phyloP scores from a whole-genome alignment of 2,797 vertebrate species.

The Coccyzus lansbergi region DNA sequence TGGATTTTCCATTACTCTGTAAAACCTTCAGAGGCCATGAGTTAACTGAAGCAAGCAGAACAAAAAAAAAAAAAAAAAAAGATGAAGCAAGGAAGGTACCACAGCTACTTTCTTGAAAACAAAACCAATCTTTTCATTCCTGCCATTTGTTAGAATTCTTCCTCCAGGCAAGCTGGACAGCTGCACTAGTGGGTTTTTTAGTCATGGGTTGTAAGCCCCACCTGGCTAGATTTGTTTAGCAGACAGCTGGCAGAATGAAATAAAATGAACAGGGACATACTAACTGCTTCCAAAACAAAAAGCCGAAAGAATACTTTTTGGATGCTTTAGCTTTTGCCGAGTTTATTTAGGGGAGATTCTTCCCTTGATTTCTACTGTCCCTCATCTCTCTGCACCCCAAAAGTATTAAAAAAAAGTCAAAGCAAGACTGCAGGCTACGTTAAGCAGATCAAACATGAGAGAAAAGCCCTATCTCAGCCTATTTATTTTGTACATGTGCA shows the following conservation, averaged over 20 bases:
- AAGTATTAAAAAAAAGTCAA: not conserved
- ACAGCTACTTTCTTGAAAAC: constrained; percentile 84
- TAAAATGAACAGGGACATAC: constrained; percentile 81
- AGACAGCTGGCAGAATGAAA: constrained; percentile 88
- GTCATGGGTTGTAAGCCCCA: constrained; percentile 88
- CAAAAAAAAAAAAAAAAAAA: not conserved
- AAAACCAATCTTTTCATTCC: constrained; percentile 81
- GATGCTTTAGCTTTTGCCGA: constrained; percentile 72
- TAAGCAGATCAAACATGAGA: constrained; percentile 13
- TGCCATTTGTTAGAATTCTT: constrained; percentile 86
- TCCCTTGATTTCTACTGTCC: not conserved
- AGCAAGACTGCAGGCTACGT: not conserved
- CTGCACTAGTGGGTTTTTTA: constrained; percentile 86
- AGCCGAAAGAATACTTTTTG: constrained; percentile 79
- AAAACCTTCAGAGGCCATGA: constrained; percentile 73
- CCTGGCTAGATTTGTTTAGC: constrained; percentile 88
- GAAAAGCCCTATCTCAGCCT: constrained; percentile 3
- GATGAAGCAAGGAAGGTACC: constrained; percentile 74
- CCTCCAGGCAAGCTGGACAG: constrained; percentile 86
- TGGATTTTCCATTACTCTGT: constrained; percentile 63
- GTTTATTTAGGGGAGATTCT: constrained; percentile 55
- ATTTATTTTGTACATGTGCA: constrained; percentile 40
- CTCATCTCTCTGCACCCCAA: not conserved
- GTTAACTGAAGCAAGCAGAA: constrained; percentile 72
- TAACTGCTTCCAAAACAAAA: constrained; percentile 82